Evolutionary conservation across 2,888 invertebrate species (phyloP), one percentile per base, ranked within the genome.

Genomic region (Eupithecia tripunctaria): DNA sequence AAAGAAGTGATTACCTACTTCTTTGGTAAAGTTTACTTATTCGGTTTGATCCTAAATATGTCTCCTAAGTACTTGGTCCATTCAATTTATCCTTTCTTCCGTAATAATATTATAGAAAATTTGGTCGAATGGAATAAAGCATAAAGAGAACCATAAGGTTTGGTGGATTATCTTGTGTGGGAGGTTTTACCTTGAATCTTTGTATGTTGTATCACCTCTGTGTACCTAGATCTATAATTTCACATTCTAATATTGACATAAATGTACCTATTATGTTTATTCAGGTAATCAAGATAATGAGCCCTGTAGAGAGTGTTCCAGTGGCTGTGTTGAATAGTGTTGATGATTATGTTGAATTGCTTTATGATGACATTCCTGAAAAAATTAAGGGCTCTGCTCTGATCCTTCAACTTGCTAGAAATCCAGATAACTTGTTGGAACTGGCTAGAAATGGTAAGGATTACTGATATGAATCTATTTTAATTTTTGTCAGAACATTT

Each of bases 351-450:
- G 97, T 99, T 70, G 99, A 99, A 91, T 93, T 99, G 78, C 95
- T 99, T 27, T 99, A 99, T 91, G 99, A 99, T 92, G 99, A 99
- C 80, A 96, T 97, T 86, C 95, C 96, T 41, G 99, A 99, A 85
- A 99, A 99, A 95, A 97, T 99, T 65, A 96, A 96, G 89, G 99
- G 99, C 36, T 98, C 99, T 8, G 97, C 97, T 36, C 95, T 98
- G 78, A 98, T 99, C 79, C 95, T 99, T 68, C 98, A 99, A 90
- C 95, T 99, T 76, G 98, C 99, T 4, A 96, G 98, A 85, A 97
- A 98, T 91, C 97, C 98, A 15, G 98, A 99, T 86, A 99, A 99
- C 95, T 95, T 99, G 77, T 97, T 98, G 84, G 98, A 98, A 88
- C 94, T 99, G 76, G 97, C 98, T 76, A 97, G 97, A 91, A 99